Evolutionary conservation across 2,113 vertebrate species (phyloP).

Genomic region (Corythaixoides concolor): DNA sequence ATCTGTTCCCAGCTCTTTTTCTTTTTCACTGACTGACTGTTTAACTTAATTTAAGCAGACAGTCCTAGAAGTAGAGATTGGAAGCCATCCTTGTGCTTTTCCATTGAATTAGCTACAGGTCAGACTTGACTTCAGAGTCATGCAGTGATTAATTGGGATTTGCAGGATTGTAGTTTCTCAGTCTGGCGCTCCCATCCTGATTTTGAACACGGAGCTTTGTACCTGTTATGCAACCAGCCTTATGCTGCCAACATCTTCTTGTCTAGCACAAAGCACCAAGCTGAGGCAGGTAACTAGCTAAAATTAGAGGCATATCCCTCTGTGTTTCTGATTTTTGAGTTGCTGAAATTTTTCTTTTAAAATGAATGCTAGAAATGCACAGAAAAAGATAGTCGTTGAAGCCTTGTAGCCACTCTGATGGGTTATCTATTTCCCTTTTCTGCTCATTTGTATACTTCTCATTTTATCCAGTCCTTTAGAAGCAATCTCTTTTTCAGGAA

Average conservation of each 20-base stretch:
- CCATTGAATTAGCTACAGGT: not conserved
- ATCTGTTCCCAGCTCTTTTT: not conserved
- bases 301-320: not conserved
- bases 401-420: not conserved
- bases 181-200: not conserved
- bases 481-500: not conserved
- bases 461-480: not conserved
- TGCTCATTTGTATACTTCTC: not conserved
- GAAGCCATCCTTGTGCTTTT: not conserved
- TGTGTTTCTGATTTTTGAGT: not conserved
- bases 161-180: not conserved
- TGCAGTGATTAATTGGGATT: not conserved
- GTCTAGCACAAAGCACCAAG: not conserved
- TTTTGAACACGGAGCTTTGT: not conserved
- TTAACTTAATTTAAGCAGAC: not conserved
- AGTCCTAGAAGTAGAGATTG: not conserved
- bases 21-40: not conserved
- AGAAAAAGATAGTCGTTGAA: not conserved
- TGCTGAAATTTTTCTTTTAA: not conserved
- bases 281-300: not conserved
- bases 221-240: not conserved
- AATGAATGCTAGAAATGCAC: not conserved
- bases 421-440: not conserved
- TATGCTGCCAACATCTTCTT: not conserved
- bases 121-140: not conserved